A percentile compares a stretch with the other conserved stretches of the same genome.
phyloP scores from a whole-genome alignment of 2,888 invertebrate genomes.

The Campoplex nolae region DNA sequence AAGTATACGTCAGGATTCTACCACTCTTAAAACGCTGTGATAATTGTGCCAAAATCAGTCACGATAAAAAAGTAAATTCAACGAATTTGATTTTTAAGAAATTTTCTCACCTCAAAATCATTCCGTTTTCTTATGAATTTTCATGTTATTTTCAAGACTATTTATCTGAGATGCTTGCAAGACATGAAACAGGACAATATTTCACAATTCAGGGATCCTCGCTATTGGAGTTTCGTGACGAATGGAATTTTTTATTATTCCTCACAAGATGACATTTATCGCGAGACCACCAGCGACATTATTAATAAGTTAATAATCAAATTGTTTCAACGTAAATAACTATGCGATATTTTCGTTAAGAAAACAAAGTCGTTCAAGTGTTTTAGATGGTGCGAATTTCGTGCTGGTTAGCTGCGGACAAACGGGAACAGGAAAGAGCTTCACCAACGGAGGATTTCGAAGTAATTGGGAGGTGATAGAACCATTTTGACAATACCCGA shows the following conservation, averaged over 20 bases:
- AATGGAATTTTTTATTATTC: constrained; percentile 83
- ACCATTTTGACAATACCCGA: neutral
- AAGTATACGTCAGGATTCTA: constrained; percentile 73
- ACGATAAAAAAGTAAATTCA: constrained; percentile 69
- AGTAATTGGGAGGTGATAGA: constrained; percentile 74
- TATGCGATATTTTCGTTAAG: constrained; percentile 26
- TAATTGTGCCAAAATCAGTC: constrained; percentile 70
- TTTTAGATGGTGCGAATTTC: constrained; percentile 80
- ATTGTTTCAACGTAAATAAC: neutral
- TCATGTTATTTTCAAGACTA: constrained; percentile 70
- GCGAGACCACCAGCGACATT: constrained; percentile 77
- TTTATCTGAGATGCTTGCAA: constrained; percentile 82
- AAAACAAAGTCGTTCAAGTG: constrained; percentile 59
- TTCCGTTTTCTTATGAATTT: neutral
- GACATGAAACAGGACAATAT: constrained; percentile 70
- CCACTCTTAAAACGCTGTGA: constrained; percentile 69
- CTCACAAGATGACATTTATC: constrained; percentile 82
- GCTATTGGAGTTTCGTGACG: constrained; percentile 83
- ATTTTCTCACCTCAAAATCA: too few species aligned
- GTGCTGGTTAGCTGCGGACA: constrained; percentile 84
- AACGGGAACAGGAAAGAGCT: constrained; percentile 82
- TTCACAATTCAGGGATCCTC: constrained; percentile 72
- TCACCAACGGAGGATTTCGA: constrained; percentile 71
- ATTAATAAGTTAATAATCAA: constrained; percentile 80
- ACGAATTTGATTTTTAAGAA: neutral